Evolutionary conservation across 2,113 vertebrate genomes (phyloP), one percentile per base, ranked within the genome.

Genomic region (Budorcas taxicolor): DNA sequence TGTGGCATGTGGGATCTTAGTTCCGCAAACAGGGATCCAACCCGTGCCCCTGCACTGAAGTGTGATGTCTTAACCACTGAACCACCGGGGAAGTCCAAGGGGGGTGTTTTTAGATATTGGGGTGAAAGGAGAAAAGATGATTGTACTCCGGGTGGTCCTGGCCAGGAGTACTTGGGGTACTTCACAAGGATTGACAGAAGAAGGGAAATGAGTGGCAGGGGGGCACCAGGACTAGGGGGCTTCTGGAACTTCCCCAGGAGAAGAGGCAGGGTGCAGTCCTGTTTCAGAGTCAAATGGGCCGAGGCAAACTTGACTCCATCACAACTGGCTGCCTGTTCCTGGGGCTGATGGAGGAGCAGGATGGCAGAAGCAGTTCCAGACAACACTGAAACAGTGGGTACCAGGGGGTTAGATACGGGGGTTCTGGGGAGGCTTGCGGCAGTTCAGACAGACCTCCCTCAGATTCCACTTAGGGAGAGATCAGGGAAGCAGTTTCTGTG

Each of bases 381-480:
- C 13, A 71, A n/a, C 27, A 7, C 15, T 12, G 33, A 95, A 50
- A 76, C 40, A 43, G 3, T 50, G 76, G 13, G 40, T 5, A 6
- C 5, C 0, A 1, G 31, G 31, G 2, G 23, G 64, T 29, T 47
- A 4, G 9, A 11, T 86, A 13, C 0, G 10, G 11, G 36, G 40
- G 7, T 62, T 74, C 36, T n/a, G 3, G 47, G 40, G 43, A 55
- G 31, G 64, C 19, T 36, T 57, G 57, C 3, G 14, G 6, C 14
- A 76, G 33, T 43, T 76, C 47, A 50, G 74, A 81, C 3, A 57
- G 58, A 89, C 14, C 29, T 45, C 52, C 13, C 27, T 47, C 53
- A 50, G 50, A 53, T 80, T 52, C 2, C 17, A 52, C 17, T n/a
- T 29, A 29, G 14, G 57, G 29, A 25, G 16, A 23, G 1, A 47